Conservation (phyloP, 2,113 vertebrate genomes). For the Martes martes region DNA sequence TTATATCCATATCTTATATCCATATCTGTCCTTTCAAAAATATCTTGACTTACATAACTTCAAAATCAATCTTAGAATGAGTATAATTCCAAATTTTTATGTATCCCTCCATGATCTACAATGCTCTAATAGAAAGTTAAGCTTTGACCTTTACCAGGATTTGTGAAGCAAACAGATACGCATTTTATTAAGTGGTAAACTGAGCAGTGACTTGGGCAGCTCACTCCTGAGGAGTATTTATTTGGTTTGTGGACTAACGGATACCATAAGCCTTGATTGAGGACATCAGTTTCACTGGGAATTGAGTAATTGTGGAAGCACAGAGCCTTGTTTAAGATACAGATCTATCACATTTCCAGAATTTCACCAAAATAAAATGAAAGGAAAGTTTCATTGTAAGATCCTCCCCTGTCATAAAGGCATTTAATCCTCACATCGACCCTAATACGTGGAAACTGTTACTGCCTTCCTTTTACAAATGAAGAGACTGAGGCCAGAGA, state of each 20-base stretch:
- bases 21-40: not conserved
- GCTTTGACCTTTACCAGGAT: not conserved
- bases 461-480: not conserved
- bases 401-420: not conserved
- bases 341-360: not conserved
- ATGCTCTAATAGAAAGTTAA: not conserved
- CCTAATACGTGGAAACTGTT: not conserved
- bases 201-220: rapidly evolving
- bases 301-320: not conserved
- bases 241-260: not conserved
- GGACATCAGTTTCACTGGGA: not conserved
- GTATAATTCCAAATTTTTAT: not conserved
- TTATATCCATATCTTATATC: not conserved
- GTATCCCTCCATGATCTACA: not conserved
- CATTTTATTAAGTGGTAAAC: not conserved
- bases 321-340: not conserved
- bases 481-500: not conserved
- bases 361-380: not conserved
- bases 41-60: not conserved
- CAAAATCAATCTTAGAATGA: not conserved
- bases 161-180: not conserved
- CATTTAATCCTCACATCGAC: not conserved
- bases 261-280: not conserved
- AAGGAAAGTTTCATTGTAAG: not conserved
- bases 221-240: rapidly evolving